These are phyloP conservation scores for Rhagophthalmus giganteus DNA, from an alignment of 2,888 invertebrate species.

Conservation along the genomic window DNA sequence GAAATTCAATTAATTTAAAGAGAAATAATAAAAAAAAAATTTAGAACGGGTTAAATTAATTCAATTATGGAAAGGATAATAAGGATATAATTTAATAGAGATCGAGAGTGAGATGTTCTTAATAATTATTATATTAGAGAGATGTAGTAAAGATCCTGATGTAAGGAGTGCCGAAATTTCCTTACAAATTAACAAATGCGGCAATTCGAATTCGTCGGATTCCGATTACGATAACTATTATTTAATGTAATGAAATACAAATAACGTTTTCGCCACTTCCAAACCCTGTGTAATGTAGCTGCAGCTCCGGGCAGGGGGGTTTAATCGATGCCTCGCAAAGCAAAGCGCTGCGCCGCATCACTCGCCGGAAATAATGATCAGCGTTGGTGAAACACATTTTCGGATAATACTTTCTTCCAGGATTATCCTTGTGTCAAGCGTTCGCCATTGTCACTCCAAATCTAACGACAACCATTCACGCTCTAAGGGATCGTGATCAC, in stretches of 20 bases:
- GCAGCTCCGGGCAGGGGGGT: slow-evolving; percentile 15
- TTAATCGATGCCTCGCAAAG: slow-evolving; percentile 28
- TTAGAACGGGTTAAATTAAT: too few relatives aligned
- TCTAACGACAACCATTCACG: slow-evolving; percentile 25
- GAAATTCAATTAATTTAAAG: too few relatives aligned
- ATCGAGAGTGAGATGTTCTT: background rate
- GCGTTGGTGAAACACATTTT: slow-evolving; percentile 28
- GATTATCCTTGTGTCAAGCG: slow-evolving; percentile 29
- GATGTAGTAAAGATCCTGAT: background rate
- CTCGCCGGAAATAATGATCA: slow-evolving; percentile 30
- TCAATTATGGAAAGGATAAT: background rate
- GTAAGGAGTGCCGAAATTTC: background rate
- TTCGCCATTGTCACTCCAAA: slow-evolving; percentile 26
- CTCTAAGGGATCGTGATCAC: slow-evolving; percentile 20
- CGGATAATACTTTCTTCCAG: slow-evolving; percentile 30
- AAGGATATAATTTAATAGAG: background rate
- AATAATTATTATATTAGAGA: background rate
- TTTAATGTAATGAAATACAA: slow-evolving; percentile 4
- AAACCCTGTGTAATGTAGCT: slow-evolving; percentile 13
- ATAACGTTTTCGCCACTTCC: slow-evolving; percentile 17
- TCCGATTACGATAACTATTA: slow-evolving; percentile 2
- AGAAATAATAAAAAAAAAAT: too few relatives aligned
- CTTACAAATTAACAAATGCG: background rate
- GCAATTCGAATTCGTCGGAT: background rate
- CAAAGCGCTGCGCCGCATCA: slow-evolving; percentile 26